These are phyloP conservation scores for Oceanodroma leucorhoa DNA, from an alignment of 2,797 vertebrate genomes.

Conservation along the genomic window DNA sequence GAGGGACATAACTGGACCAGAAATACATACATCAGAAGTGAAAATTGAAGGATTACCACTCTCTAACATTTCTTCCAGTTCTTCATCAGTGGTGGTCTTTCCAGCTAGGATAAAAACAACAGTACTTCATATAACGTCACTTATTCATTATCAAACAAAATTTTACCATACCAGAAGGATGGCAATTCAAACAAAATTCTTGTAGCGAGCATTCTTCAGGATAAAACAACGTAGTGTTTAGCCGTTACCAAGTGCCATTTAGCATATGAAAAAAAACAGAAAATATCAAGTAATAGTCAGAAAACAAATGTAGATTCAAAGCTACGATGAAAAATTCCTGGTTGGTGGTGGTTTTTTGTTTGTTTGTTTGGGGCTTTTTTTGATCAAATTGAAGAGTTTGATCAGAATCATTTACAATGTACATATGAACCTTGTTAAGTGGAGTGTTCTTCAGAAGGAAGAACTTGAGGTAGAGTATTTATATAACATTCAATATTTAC, in stretches of 20 bases:
- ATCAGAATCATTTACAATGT: background rate
- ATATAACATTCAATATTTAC: background rate
- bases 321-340: background rate
- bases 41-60: constrained; percentile 93
- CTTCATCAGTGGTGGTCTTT: constrained; percentile 87
- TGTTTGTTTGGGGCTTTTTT: background rate
- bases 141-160: background rate
- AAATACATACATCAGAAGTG: constrained; percentile 87
- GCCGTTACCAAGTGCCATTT: background rate
- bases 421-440: background rate
- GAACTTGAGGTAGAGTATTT: background rate
- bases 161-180: background rate
- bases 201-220: background rate
- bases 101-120: constrained; percentile 81
- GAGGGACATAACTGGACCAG: background rate
- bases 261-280: background rate
- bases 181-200: background rate
- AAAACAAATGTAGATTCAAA: background rate
- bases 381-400: background rate
- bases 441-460: background rate
- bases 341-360: background rate
- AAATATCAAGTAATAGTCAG: background rate
- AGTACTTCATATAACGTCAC: background rate
- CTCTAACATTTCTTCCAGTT: constrained; percentile 94
- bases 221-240: background rate